These are phyloP conservation scores for Zosterops hypoxanthus DNA, from an alignment of 2,113 vertebrate species.

Conservation along the genomic window DNA sequence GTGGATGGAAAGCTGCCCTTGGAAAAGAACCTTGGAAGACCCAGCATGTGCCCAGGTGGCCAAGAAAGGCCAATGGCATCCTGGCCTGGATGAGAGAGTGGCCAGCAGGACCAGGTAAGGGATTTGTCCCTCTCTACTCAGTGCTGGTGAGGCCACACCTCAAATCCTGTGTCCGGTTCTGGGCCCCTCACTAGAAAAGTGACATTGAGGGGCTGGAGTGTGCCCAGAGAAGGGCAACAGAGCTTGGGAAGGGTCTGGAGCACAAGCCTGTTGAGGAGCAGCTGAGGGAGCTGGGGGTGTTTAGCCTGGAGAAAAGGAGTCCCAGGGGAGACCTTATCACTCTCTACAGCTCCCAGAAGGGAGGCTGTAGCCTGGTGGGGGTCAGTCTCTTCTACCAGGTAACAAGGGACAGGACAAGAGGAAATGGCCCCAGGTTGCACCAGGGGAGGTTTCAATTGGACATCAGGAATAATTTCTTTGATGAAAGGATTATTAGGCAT, in stretches of 20 bases:
- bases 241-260: background rate
- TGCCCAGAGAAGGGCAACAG: accelerated
- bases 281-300: background rate
- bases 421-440: background rate
- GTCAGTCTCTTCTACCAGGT: accelerated
- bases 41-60: background rate
- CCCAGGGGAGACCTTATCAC: accelerated
- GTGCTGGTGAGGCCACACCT: too few species aligned
- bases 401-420: background rate
- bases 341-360: background rate
- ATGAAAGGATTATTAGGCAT: background rate
- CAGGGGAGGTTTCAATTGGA: background rate
- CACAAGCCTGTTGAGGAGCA: accelerated
- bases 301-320: background rate
- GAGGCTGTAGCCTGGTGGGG: background rate
- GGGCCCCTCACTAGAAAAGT: background rate
- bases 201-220: accelerated
- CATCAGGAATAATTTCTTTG: background rate
- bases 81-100: background rate
- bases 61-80: background rate
- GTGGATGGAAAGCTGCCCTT: background rate
- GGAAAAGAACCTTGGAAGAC: background rate
- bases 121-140: background rate
- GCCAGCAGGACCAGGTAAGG: background rate
- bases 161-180: accelerated